A percentile compares a stretch with the other conserved stretches of the same genome.
Evolutionary conservation across 2,113 vertebrate genomes (phyloP).

Genomic region (Hymenochirus boettgeri): DNA sequence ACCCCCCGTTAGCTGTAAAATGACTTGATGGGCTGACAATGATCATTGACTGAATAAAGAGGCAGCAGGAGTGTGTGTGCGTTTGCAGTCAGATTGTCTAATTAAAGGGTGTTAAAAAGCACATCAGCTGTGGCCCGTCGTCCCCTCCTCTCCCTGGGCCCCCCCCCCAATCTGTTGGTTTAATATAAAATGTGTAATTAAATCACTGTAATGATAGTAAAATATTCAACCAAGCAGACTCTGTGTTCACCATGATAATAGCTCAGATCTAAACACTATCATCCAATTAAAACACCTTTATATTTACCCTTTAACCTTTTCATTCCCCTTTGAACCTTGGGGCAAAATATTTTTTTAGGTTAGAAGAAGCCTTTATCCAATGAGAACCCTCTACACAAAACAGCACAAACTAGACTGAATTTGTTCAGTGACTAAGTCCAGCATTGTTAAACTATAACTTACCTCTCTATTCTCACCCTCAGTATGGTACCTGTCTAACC

Average conservation of each 20-base stretch:
- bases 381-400: too few species aligned
- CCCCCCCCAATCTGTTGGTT: slow-evolving; percentile 11
- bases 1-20: background rate
- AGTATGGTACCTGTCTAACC: too few species aligned
- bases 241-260: slow-evolving; percentile 3
- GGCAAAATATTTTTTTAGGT: too few species aligned
- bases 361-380: too few species aligned
- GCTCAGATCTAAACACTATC: background rate
- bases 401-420: too few species aligned
- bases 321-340: too few species aligned
- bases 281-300: background rate
- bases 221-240: slow-evolving; percentile 19
- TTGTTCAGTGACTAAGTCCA: too few species aligned
- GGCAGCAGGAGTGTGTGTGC: too few species aligned
- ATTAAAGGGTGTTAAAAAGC: slow-evolving; percentile 12
- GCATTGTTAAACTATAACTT: too few species aligned
- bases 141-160: background rate
- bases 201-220: slow-evolving; percentile 27
- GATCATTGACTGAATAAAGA: background rate
- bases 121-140: slow-evolving; percentile 14
- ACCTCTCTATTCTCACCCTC: too few species aligned
- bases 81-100: background rate
- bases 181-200: slow-evolving; percentile 14
- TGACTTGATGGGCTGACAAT: slow-evolving; percentile 2
- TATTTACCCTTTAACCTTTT: too few species aligned